Evolutionary conservation across 2,888 invertebrate genomes (phyloP).

Genomic region (Thysanoteuthis rhombus): DNA sequence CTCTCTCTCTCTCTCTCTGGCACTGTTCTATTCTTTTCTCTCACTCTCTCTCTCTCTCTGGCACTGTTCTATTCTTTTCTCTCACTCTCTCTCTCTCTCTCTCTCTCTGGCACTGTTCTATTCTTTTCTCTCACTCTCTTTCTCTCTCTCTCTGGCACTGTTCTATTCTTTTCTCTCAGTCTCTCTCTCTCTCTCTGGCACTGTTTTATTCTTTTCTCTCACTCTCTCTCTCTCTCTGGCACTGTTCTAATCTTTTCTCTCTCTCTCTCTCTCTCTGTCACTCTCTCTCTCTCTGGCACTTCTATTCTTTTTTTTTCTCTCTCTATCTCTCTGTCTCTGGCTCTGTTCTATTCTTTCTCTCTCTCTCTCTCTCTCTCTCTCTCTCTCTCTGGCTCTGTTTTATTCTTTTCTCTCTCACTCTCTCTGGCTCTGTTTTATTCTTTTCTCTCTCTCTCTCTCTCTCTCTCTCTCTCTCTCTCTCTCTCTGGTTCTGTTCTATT

Average conservation of each 20-base stretch:
- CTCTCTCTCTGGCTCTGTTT: too few relatives aligned
- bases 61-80: background rate
- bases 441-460: too few relatives aligned
- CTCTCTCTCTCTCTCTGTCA: background rate
- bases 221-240: background rate
- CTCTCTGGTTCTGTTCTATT: too few relatives aligned
- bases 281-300: background rate
- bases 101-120: background rate
- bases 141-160: background rate
- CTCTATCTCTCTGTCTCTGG: background rate
- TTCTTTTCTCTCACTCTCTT: background rate
- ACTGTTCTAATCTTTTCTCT: background rate
- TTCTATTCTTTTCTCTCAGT: background rate
- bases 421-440: too few relatives aligned
- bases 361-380: background rate
- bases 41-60: background rate
- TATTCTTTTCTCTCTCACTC: too few relatives aligned
- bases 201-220: background rate
- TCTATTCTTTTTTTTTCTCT: background rate
- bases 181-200: background rate
- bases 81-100: background rate
- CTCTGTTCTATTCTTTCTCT: background rate
- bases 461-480: too few relatives aligned
- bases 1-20: background rate
- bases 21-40: background rate